Percentiles rank a stretch among this genome's conserved stretches.
Evolutionary conservation across 2,888 invertebrate genomes (phyloP).

Genomic region (Ectemnius cavifrons): DNA sequence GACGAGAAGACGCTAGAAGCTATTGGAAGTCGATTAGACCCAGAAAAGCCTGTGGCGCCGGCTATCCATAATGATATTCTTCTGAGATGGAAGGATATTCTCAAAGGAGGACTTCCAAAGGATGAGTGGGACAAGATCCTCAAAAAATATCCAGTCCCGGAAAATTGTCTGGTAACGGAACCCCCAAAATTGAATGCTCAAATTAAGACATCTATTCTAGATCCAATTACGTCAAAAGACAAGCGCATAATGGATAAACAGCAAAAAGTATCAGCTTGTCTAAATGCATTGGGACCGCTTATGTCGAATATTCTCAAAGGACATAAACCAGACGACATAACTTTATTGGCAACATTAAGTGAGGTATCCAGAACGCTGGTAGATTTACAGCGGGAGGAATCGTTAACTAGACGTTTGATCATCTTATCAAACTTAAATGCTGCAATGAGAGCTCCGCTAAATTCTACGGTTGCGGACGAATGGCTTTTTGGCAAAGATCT

Average conservation of each 20-base stretch:
- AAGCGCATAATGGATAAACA: conserved; percentile 38
- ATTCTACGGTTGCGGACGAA: conserved; percentile 30
- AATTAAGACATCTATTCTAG: conserved; percentile 34
- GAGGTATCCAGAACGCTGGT: conserved; percentile 34
- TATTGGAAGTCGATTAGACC: neutral
- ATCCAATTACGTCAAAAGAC: conserved; percentile 38
- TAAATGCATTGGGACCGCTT: conserved; percentile 26
- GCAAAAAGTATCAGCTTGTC: conserved; percentile 34
- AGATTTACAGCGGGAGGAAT: conserved; percentile 44
- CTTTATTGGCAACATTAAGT: conserved; percentile 29
- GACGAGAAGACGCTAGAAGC: neutral
- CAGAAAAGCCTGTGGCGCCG: conserved; percentile 8
- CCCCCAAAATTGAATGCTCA: conserved; percentile 41
- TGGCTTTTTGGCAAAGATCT: conserved; percentile 39
- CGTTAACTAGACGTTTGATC: conserved; percentile 30
- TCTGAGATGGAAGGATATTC: conserved; percentile 30
- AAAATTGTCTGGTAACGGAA: conserved; percentile 37
- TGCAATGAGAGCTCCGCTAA: conserved; percentile 35
- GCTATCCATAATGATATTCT: conserved; percentile 26
- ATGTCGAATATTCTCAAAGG: conserved; percentile 33
- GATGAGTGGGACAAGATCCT: conserved; percentile 22
- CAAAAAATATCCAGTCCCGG: conserved; percentile 33
- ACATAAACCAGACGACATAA: conserved; percentile 20
- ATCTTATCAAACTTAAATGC: conserved; percentile 31
- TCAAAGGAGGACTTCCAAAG: conserved; percentile 33